Evolutionary conservation across 64 coral and sea anemone genomes (phyloP).

Genomic region (Stichodactyla helianthus): DNA sequence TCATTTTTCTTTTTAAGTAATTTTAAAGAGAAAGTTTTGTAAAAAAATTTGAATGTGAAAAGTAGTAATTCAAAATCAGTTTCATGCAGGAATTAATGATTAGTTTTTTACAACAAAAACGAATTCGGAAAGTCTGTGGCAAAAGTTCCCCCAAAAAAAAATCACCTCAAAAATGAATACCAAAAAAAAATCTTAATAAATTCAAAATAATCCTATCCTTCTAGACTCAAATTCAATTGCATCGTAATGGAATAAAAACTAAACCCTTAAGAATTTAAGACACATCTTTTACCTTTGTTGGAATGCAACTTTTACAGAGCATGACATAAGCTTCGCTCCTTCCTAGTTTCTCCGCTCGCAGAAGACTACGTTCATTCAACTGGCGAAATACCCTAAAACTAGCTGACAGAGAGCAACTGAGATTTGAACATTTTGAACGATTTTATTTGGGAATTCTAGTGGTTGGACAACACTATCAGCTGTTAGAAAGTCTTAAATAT

Average conservation of each 20-base stretch:
- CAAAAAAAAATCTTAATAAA: too few species aligned
- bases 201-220: neutral
- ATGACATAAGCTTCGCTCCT: neutral
- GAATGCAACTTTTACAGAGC: neutral
- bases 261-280: too few species aligned
- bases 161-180: neutral
- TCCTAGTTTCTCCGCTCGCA: neutral
- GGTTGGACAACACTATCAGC: neutral
- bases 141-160: neutral
- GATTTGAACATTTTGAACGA: neutral
- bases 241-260: neutral
- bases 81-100: neutral
- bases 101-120: neutral
- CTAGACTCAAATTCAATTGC: neutral
- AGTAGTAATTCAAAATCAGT: too few species aligned
- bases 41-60: too few species aligned
- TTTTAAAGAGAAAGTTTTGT: too few species aligned
- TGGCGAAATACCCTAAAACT: neutral
- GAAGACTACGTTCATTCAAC: neutral
- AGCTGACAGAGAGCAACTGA: neutral
- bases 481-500: neutral
- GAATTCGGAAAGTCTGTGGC: neutral
- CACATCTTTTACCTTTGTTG: neutral
- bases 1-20: too few species aligned
- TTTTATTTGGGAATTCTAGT: neutral